phyloP scores from a whole-genome alignment of 2,797 vertebrate genomes.

The Dermochelys coriacea region DNA sequence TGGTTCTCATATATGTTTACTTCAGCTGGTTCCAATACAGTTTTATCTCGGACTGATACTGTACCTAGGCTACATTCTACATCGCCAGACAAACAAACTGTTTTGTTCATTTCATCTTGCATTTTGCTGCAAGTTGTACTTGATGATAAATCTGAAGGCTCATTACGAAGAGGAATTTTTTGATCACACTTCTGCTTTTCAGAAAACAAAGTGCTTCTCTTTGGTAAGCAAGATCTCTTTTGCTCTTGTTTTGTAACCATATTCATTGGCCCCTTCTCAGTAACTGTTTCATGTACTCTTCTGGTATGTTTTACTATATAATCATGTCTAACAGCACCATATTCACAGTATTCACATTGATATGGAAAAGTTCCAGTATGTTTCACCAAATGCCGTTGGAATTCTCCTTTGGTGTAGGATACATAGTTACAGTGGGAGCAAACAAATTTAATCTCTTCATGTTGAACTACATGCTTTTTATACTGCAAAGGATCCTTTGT shows the following conservation, averaged over 20 bases:
- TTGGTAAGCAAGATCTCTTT: slow-evolving; percentile 22
- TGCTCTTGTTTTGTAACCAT: slow-evolving; percentile 50
- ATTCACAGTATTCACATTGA: slow-evolving; percentile 92
- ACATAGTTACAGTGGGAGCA: slow-evolving; percentile 92
- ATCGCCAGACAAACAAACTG: not conserved
- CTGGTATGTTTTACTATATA: slow-evolving; percentile 94
- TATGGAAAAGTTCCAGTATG: slow-evolving; percentile 90
- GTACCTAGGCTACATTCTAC: slow-evolving; percentile 57
- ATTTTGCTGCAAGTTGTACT: slow-evolving; percentile 20
- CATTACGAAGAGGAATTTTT: slow-evolving; percentile 47
- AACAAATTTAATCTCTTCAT: slow-evolving; percentile 89
- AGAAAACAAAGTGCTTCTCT: slow-evolving; percentile 49
- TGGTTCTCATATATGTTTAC: slow-evolving; percentile 64
- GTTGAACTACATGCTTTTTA: slow-evolving; percentile 88
- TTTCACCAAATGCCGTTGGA: slow-evolving; percentile 90
- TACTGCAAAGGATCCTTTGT: slow-evolving; percentile 85
- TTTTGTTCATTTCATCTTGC: slow-evolving; percentile 27
- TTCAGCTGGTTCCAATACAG: slow-evolving; percentile 25
- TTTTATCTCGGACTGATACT: slow-evolving; percentile 59
- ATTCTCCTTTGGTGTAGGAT: slow-evolving; percentile 91
- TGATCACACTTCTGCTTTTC: slow-evolving; percentile 41
- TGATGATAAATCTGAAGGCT: slow-evolving; percentile 45
- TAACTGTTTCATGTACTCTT: slow-evolving; percentile 84
- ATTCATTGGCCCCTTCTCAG: slow-evolving; percentile 56
- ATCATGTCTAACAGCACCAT: slow-evolving; percentile 90